phyloP scores from a whole-genome alignment of 2,888 invertebrate species.

The Hemicrepidius hirtus region DNA sequence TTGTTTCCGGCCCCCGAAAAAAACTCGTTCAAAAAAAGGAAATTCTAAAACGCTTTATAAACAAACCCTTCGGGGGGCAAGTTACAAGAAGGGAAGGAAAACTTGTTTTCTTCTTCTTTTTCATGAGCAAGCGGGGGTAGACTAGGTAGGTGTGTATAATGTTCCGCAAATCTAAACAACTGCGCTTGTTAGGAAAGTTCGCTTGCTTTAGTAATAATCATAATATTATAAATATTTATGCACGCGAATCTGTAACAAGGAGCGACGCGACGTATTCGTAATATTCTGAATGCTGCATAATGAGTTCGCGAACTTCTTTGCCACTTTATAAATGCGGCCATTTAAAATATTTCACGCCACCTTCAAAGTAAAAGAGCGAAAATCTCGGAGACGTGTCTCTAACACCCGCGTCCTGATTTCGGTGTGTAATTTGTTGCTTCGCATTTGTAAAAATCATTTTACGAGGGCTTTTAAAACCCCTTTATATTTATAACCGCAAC shows the following conservation, averaged over 20 bases:
- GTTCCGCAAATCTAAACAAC: slow-evolving; percentile 40
- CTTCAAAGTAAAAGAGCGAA: slow-evolving; percentile 41
- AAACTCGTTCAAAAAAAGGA: slow-evolving; percentile 41
- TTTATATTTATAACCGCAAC: slow-evolving; percentile 30
- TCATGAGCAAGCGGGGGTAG: background rate
- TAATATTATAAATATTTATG: slow-evolving; percentile 54
- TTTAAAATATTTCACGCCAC: slow-evolving; percentile 50
- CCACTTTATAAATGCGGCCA: slow-evolving; percentile 50
- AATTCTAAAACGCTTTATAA: slow-evolving; percentile 50
- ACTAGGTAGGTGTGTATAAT: slow-evolving; percentile 31
- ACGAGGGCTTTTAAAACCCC: slow-evolving; percentile 19
- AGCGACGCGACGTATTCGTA: slow-evolving; percentile 44
- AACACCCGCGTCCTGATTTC: slow-evolving; percentile 5
- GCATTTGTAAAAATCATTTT: slow-evolving; percentile 42
- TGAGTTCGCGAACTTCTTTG: slow-evolving; percentile 52
- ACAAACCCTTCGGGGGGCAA: slow-evolving; percentile 44
- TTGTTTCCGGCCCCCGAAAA: slow-evolving; percentile 41
- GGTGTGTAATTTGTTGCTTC: slow-evolving; percentile 42
- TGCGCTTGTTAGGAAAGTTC: slow-evolving; percentile 49
- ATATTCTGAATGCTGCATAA: slow-evolving; percentile 51
- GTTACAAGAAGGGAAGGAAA: slow-evolving; percentile 23
- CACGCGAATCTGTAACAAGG: slow-evolving; percentile 45
- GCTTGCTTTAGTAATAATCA: slow-evolving; percentile 46
- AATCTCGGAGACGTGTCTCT: slow-evolving; percentile 28
- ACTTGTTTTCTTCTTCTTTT: slow-evolving; percentile 30